Conservation (phyloP, 2,888 invertebrate genomes). For the Flabesymbios commensalis region DNA sequence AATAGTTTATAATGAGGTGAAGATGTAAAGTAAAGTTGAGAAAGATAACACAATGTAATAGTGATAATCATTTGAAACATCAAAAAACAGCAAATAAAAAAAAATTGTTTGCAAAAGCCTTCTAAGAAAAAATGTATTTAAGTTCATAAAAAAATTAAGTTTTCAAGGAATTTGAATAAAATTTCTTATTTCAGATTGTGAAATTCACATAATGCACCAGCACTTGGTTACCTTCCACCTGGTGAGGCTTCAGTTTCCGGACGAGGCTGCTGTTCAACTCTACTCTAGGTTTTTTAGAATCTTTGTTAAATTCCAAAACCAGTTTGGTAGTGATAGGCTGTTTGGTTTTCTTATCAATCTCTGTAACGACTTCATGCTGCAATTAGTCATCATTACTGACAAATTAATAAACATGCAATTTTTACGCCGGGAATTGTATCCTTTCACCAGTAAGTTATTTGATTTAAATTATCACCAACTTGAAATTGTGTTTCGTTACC, state of each 20-base stretch:
- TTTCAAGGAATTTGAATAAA: not conserved
- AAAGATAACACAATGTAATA: no score
- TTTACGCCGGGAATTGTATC: no score
- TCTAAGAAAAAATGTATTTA: not conserved
- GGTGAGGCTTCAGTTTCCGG: conserved; percentile 86
- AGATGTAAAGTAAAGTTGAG: no score
- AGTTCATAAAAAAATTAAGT: not conserved
- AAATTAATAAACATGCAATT: no score
- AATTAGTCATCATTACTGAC: not conserved
- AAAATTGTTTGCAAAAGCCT: no score
- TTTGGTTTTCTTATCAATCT: conserved; percentile 63
- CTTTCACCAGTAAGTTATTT: no score
- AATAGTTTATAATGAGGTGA: no score
- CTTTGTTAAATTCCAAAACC: conserved; percentile 77
- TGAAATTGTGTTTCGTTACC: no score
- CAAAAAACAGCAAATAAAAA: no score
- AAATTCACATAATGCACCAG: not conserved
- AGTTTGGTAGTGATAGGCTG: conserved; percentile 57
- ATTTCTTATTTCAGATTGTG: not conserved
- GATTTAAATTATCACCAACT: no score
- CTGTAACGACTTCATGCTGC: conserved; percentile 20
- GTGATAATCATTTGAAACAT: no score
- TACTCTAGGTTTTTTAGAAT: conserved; percentile 79
- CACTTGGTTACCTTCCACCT: conserved; percentile 65
- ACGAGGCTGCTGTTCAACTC: conserved; percentile 78